Conservation (phyloP, 2,888 invertebrate species). For the Eugnorisma glareosa region DNA sequence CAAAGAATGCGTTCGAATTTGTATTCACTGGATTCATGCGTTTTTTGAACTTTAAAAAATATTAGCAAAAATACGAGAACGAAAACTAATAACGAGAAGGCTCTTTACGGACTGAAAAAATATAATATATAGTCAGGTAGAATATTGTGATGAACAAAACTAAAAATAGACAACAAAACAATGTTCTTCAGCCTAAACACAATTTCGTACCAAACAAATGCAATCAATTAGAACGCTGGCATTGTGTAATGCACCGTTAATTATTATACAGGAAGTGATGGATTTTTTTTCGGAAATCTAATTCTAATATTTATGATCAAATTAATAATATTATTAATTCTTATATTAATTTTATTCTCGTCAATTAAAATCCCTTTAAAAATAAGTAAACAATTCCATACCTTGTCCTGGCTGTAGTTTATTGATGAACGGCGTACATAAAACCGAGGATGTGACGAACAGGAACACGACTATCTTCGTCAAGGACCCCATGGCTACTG, state of each 20-base stretch:
- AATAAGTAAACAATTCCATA: slow-evolving; percentile 63
- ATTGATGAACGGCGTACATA: slow-evolving; percentile 82
- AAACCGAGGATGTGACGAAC: slow-evolving; percentile 72
- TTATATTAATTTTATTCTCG: neutral
- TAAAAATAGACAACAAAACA: neutral
- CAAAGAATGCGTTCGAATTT: slow-evolving; percentile 54
- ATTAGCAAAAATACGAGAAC: neutral
- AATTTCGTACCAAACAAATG: neutral
- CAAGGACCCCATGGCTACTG: slow-evolving; percentile 86
- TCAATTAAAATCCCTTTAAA: slow-evolving; percentile 10
- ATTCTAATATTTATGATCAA: too few species aligned
- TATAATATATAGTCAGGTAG: neutral
- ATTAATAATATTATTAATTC: too few species aligned
- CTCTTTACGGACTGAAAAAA: neutral
- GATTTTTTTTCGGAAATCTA: fast-evolving
- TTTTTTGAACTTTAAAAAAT: slow-evolving; percentile 5
- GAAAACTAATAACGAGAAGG: neutral
- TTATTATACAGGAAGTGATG: neutral
- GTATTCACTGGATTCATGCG: slow-evolving; percentile 52
- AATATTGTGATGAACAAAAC: neutral
- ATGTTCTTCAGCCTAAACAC: neutral
- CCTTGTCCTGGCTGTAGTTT: slow-evolving; percentile 84
- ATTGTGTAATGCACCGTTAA: neutral
- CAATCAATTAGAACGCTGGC: neutral
- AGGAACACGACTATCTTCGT: slow-evolving; percentile 79